Evolutionary conservation across 2,797 vertebrate species (phyloP).

Genomic region (Tragopan temminckii): DNA sequence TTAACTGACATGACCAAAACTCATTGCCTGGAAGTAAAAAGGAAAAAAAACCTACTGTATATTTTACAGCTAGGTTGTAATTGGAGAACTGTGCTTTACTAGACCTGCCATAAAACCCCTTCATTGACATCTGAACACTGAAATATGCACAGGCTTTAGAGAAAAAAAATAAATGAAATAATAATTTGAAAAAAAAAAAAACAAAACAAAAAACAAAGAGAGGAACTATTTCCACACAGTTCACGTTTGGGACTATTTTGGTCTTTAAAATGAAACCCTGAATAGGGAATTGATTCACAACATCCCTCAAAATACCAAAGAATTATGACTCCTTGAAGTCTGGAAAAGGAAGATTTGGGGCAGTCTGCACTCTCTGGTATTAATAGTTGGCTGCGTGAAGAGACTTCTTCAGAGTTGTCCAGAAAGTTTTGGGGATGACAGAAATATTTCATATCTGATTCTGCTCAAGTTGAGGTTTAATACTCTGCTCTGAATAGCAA

Average conservation of each 20-base stretch:
- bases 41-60: not conserved
- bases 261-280: not conserved
- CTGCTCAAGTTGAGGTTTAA: not conserved
- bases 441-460: not conserved
- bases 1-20: conserved; percentile 36
- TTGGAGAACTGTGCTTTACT: conserved; percentile 3
- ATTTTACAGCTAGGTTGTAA: conserved; percentile 42
- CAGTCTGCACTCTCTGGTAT: not conserved
- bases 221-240: not conserved
- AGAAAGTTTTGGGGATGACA: not conserved
- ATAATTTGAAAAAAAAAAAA: too few relatives aligned
- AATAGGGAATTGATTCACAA: not conserved
- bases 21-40: conserved; percentile 17
- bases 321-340: not conserved
- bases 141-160: not conserved
- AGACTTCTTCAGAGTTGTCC: not conserved
- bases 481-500: not conserved
- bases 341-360: not conserved
- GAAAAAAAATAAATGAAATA: not conserved
- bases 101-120: conserved; percentile 13
- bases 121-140: conserved; percentile 4
- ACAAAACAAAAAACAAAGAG: not conserved
- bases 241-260: not conserved
- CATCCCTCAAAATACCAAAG: not conserved
- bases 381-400: not conserved